Percentiles rank a stretch among this genome's conserved stretches.
These are phyloP conservation scores for Chaetodon trifasciatus DNA, from an alignment of 2,797 vertebrate species.

Conservation along the genomic window DNA sequence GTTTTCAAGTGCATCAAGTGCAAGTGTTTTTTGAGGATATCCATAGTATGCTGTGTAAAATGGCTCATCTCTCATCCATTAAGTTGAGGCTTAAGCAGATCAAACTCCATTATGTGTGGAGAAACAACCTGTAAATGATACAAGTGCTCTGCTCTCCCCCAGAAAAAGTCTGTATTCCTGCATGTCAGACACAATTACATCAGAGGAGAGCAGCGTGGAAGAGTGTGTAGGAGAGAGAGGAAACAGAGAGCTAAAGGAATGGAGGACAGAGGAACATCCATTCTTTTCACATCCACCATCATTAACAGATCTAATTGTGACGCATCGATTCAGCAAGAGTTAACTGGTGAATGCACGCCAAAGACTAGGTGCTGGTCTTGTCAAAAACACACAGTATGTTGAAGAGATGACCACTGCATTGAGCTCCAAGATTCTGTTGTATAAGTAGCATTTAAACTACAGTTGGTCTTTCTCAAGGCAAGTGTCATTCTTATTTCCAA, in stretches of 20 bases:
- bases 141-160: slow-evolving; percentile 48
- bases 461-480: not conserved
- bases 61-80: slow-evolving; percentile 44
- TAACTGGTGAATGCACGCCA: not conserved
- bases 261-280: not conserved
- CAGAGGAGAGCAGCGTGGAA: slow-evolving; percentile 5
- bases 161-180: slow-evolving; percentile 39
- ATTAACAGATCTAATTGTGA: not conserved
- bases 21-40: slow-evolving; percentile 18
- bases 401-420: not conserved
- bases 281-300: not conserved
- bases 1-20: slow-evolving; percentile 20
- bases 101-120: slow-evolving; percentile 54
- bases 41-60: slow-evolving; percentile 11
- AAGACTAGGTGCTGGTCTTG: not conserved
- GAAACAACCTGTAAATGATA: slow-evolving; percentile 56
- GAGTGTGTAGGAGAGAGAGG: not conserved
- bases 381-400: not conserved
- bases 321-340: not conserved
- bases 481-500: not conserved
- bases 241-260: not conserved
- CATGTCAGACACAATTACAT: slow-evolving; percentile 48
- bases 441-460: not conserved
- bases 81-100: slow-evolving; percentile 44
- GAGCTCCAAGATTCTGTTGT: slow-evolving; percentile 1